Percentiles rank a stretch among this genome's conserved stretches.
Evolutionary conservation across 2,888 invertebrate genomes (phyloP).

Genomic region (Noctua janthe): DNA sequence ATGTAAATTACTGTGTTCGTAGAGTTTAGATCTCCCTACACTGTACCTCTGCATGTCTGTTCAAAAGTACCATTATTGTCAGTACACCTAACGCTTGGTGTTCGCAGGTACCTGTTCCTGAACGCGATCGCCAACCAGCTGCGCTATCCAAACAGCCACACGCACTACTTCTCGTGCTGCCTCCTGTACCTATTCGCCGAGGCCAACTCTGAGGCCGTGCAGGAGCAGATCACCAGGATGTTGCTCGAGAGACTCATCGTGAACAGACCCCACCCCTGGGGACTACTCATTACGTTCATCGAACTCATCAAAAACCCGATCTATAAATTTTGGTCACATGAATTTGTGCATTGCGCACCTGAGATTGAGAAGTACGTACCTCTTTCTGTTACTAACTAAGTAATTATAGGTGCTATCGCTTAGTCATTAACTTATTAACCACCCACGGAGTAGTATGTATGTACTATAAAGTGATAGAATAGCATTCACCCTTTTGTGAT

Average conservation of each 20-base stretch:
- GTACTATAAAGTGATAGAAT: constrained; percentile 47
- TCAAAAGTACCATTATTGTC: background rate
- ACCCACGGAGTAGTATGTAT: constrained; percentile 40
- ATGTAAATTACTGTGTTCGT: background rate
- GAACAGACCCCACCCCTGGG: constrained; percentile 99
- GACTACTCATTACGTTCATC: constrained; percentile 99
- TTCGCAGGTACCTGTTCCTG: constrained; percentile 96
- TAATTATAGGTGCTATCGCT: constrained; percentile 42
- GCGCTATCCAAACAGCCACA: constrained; percentile 99
- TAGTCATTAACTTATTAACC: constrained; percentile 43
- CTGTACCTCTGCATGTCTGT: background rate
- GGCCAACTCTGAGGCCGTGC: constrained; percentile 99
- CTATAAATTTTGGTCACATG: constrained; percentile 99
- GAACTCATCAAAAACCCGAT: constrained; percentile 99
- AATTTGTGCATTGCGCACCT: constrained; percentile 99
- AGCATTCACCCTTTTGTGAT: constrained; percentile 51
- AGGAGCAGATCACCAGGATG: constrained; percentile 99
- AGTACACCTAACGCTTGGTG: constrained; percentile 6
- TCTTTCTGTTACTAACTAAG: constrained; percentile 63
- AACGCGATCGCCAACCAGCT: constrained; percentile 99
- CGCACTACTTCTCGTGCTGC: constrained; percentile 99
- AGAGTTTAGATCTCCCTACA: background rate
- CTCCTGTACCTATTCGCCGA: constrained; percentile 99
- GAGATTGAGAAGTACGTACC: constrained; percentile 98
- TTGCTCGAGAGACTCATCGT: constrained; percentile 99